These are phyloP conservation scores for Drosophila atripex DNA, from an alignment of 2,888 invertebrate species.

Conservation along the genomic window DNA sequence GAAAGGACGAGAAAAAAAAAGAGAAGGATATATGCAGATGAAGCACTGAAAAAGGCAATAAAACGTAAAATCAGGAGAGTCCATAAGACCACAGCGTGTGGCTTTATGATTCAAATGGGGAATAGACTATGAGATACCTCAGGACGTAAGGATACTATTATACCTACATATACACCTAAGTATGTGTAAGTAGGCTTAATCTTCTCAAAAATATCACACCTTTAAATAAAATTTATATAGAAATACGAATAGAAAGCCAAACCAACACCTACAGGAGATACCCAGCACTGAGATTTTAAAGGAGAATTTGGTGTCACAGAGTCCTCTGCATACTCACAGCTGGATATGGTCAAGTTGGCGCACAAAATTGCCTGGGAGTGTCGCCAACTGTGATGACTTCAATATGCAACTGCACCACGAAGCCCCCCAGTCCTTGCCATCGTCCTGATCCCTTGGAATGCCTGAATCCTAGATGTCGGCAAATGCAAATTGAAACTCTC, in stretches of 20 bases:
- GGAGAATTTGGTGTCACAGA: conserved; percentile 43
- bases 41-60: conserved; percentile 28
- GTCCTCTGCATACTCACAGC: conserved; percentile 70
- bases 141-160: not conserved
- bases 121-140: not conserved
- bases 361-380: conserved; percentile 37
- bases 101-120: not conserved
- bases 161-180: too few relatives aligned
- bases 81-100: conserved; percentile 54
- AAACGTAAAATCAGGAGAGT: conserved; percentile 39
- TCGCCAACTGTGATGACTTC: conserved; percentile 45
- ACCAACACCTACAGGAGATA: conserved; percentile 15
- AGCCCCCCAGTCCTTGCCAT: not conserved
- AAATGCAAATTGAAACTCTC: conserved; percentile 38
- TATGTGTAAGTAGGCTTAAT: not conserved
- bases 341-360: conserved; percentile 80
- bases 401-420: conserved; percentile 30
- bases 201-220: not conserved
- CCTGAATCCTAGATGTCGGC: not conserved
- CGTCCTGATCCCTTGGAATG: not conserved
- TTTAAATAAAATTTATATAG: not conserved
- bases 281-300: conserved; percentile 9
- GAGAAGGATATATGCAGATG: conserved; percentile 1
- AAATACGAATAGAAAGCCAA: not conserved
- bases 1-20: not conserved